Evolutionary conservation across 2,113 vertebrate genomes (phyloP).

Genomic region (Andinoacara biseriatus): DNA sequence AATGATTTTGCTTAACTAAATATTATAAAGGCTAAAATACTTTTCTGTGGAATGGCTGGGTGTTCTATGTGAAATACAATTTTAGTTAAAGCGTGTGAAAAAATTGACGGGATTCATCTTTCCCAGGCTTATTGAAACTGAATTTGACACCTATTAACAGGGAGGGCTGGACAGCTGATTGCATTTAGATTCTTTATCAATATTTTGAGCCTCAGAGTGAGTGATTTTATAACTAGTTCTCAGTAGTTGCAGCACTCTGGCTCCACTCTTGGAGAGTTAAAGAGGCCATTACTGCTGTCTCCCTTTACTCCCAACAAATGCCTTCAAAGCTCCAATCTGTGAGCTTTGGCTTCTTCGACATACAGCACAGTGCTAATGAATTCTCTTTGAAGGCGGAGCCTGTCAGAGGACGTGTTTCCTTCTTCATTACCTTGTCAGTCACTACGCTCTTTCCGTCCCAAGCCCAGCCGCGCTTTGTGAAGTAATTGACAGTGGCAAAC

Average conservation of each 20-base stretch:
- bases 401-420: constrained; percentile 42
- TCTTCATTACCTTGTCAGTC: constrained; percentile 93
- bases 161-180: neutral
- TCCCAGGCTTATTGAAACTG: neutral
- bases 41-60: neutral
- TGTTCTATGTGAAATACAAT: neutral
- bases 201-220: neutral
- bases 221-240: neutral
- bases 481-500: constrained; percentile 99
- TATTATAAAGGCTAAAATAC: neutral
- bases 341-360: neutral
- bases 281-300: neutral
- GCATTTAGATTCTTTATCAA: neutral
- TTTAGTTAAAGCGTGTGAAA: neutral
- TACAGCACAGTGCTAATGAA: constrained; percentile 14
- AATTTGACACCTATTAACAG: neutral
- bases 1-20: too few relatives aligned
- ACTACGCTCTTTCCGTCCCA: constrained; percentile 98
- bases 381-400: constrained; percentile 28
- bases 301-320: neutral
- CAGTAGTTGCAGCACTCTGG: neutral
- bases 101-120: neutral
- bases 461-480: constrained; percentile 98
- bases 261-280: neutral
- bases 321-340: neutral